phyloP scores from a whole-genome alignment of 2,797 vertebrate genomes.

The Channallabes apus region DNA sequence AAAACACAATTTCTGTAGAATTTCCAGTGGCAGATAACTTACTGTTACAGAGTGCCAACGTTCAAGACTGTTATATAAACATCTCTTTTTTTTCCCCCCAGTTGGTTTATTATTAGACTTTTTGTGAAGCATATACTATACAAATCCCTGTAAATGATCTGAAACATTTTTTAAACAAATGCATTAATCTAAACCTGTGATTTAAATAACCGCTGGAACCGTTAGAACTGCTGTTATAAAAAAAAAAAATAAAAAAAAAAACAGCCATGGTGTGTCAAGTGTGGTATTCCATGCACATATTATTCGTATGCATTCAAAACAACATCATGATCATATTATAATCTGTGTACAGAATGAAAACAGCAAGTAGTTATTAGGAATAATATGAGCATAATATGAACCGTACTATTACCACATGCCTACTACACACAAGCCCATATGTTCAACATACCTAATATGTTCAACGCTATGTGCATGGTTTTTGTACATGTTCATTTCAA shows the following conservation, averaged over 20 bases:
- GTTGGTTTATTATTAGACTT: not conserved
- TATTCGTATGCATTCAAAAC: not conserved
- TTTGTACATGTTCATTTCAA: conserved; percentile 24
- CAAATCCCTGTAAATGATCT: not conserved
- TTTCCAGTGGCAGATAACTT: not conserved
- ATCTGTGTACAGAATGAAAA: not conserved
- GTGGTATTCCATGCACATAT: not conserved
- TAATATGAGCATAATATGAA: not conserved
- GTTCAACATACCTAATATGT: not conserved
- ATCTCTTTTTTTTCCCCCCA: too few species aligned
- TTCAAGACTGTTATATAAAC: not conserved
- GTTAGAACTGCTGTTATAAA: not conserved
- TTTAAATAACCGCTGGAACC: not conserved
- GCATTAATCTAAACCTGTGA: not conserved
- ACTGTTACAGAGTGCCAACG: not conserved
- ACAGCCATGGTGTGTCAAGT: not conserved
- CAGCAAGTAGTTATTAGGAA: not conserved
- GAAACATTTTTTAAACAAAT: not conserved
- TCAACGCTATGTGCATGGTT: not conserved
- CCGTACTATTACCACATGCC: not conserved
- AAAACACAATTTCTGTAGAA: not conserved
- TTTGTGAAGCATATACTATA: not conserved
- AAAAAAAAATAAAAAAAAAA: not conserved
- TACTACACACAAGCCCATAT: conserved; percentile 4
- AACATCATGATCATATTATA: not conserved